A percentile compares a stretch with the other conserved stretches of the same genome.
Evolutionary conservation across 2,113 vertebrate genomes (phyloP).

Genomic region (Gnathonemus longibarbis): DNA sequence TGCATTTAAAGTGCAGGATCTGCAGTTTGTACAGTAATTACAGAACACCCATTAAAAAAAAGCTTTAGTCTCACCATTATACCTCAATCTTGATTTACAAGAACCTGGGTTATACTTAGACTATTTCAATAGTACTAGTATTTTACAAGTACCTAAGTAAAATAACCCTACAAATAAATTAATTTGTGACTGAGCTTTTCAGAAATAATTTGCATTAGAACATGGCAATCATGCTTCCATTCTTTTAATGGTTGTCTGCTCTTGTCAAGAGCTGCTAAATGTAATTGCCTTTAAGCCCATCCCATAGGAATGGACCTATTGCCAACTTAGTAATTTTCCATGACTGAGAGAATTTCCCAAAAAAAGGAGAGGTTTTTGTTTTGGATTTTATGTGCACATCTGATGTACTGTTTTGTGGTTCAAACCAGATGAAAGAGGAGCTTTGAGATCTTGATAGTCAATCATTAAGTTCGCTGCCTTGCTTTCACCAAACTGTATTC

Average conservation of each 20-base stretch:
- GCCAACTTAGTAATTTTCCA: conserved; percentile 59
- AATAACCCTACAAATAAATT: conserved; percentile 22
- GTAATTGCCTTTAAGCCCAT: conserved; percentile 48
- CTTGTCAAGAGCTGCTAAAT: conserved; percentile 53
- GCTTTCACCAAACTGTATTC: neutral
- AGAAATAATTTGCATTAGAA: neutral
- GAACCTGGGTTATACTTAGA: neutral
- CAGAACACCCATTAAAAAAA: conserved; percentile 3
- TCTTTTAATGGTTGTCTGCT: conserved; percentile 45
- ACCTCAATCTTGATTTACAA: neutral
- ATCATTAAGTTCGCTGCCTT: neutral
- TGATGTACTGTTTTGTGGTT: conserved; percentile 35
- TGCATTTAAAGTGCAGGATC: conserved; percentile 14
- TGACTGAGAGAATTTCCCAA: conserved; percentile 40
- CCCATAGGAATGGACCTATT: conserved; percentile 38
- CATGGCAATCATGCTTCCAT: conserved; percentile 27
- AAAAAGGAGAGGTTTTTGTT: conserved; percentile 33
- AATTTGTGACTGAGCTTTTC: neutral
- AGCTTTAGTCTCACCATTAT: neutral
- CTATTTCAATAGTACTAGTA: neutral
- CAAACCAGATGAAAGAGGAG: conserved; percentile 22
- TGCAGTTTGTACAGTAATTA: conserved; percentile 14
- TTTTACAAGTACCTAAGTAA: neutral
- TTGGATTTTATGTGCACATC: conserved; percentile 41
- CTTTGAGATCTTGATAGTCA: conserved; percentile 2